Base-by-base conservation (phyloP, 2,113 vertebrate species). In the Neopipo cinnamomea region DNA sequence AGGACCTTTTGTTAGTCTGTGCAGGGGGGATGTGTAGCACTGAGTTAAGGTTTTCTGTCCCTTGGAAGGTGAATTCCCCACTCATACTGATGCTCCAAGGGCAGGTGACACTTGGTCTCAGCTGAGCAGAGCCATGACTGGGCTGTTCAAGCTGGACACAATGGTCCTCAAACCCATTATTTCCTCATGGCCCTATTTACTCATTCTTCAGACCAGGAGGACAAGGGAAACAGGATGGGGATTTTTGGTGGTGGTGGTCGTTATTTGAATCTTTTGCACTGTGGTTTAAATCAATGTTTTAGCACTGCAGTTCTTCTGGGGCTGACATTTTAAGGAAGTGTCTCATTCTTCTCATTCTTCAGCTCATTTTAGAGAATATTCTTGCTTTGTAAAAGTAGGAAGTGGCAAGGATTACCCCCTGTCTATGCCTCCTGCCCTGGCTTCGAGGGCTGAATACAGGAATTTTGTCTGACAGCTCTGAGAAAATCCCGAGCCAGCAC, bases 391-490 rank as follows among this genome's bases (percentile, higher is more conserved):
- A n/a, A 23, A 77, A 61, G 37, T 19, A 72, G 37, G 41, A 50
- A 20, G 76, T 63, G 71, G 27, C 41, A 30, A 27, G 79, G 17
- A 14, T 33, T 80, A 41, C 27, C 87, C 87, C 55, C 47, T 50
- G 56, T 21, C 56, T 65, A 41, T 76, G 39, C 37, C 5, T 67
- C 8, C 17, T 52, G 50, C 66, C 33, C 67, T 70, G 63, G 30
- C 66, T 70, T 47, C 0, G 0, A 17, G 5, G 17, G 52, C 80
- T 73, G 75, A 61, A 73, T 18, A 1, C 2, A 3, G 28, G 9
- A 20, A 23, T 84, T 90, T 11, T 80, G 53, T 76, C 39, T 35
- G 20, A 35, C 28, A 5, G 9, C 3, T 0, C 53, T 61, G 47
- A n/a, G 46, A 20, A 11, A 8, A 42, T 65, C 55, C 9, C 5